Conservation (phyloP, 1,140 invertebrate genomes). For the Danaus melanippus region DNA sequence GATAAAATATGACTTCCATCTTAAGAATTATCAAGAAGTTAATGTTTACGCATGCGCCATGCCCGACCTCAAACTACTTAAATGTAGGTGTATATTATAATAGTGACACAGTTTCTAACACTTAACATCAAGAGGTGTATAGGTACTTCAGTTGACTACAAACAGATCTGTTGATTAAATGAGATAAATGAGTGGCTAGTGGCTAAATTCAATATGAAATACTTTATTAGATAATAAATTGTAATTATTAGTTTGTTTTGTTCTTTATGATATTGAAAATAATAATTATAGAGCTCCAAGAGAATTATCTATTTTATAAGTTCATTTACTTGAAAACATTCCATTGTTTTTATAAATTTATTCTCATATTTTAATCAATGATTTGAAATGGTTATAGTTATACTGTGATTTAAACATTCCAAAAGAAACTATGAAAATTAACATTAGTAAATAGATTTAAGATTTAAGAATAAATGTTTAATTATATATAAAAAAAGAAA, state of each 20-base stretch:
- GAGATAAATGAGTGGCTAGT: conserved; percentile 12
- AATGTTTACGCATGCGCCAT: not conserved
- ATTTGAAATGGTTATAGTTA: conserved; percentile 2
- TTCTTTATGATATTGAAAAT: not conserved
- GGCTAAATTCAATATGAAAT: not conserved
- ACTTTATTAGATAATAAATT: conserved; percentile 3
- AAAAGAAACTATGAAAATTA: conserved; percentile 5
- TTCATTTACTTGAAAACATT: conserved; percentile 3
- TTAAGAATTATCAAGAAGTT: conserved; percentile 43
- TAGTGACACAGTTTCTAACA: conserved; percentile 41
- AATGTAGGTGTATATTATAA: conserved; percentile 23
- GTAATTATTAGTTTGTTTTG: conserved; percentile 2
- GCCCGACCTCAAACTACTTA: conserved; percentile 46
- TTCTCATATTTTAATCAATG: not conserved
- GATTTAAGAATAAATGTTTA: conserved; percentile 12
- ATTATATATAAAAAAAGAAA: not conserved
- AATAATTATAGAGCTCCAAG: no score
- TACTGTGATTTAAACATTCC: conserved; percentile 22
- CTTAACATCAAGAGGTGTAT: conserved; percentile 30
- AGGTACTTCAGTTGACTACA: conserved; percentile 28
- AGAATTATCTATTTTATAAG: no score
- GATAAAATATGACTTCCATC: conserved; percentile 37
- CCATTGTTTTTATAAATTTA: conserved; percentile 9
- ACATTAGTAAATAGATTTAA: conserved; percentile 3
- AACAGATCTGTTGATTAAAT: conserved; percentile 29